These are phyloP conservation scores for Rattus rattus DNA, from an alignment of 2,113 vertebrate species.

Conservation along the genomic window DNA sequence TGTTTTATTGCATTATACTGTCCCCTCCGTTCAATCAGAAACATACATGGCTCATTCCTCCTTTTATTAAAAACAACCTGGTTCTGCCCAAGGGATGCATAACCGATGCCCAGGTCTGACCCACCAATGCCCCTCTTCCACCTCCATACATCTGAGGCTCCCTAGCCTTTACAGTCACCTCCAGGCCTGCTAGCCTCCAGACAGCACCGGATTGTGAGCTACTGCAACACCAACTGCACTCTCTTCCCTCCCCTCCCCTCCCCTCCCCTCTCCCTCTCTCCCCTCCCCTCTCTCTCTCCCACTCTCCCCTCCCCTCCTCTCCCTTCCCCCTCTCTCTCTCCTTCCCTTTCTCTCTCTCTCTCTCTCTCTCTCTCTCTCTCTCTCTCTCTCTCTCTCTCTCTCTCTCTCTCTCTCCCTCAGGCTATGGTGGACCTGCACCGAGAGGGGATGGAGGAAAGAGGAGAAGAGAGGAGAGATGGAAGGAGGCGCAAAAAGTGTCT, in stretches of 20 bases:
- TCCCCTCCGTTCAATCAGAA: not conserved
- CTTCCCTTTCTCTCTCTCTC: no score
- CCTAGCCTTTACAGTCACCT: conserved; percentile 83
- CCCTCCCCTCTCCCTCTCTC: no score
- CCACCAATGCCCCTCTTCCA: conserved; percentile 78
- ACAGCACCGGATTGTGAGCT: conserved; percentile 76
- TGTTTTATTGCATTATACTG: not conserved
- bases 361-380: no score
- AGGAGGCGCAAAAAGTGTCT: conserved; percentile 82
- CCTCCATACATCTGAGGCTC: conserved; percentile 86
- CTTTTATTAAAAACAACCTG: not conserved
- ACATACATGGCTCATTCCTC: not conserved
- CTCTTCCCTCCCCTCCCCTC: no score
- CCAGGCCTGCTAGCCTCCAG: conserved; percentile 73
- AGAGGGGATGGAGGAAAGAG: conserved; percentile 79
- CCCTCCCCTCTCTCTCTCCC: no score
- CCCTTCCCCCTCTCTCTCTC: conserved; percentile 10
- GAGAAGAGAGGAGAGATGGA: conserved; percentile 79
- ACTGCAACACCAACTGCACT: conserved; percentile 67
- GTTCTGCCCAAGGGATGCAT: not conserved
- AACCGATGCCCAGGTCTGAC: not conserved
- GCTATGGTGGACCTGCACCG: conserved; percentile 68
- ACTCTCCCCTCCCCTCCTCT: no score
- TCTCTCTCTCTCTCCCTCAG: conserved; percentile 58
- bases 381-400: no score